Conservation (phyloP, 2,113 vertebrate species). For the Hiodon tergisus region DNA sequence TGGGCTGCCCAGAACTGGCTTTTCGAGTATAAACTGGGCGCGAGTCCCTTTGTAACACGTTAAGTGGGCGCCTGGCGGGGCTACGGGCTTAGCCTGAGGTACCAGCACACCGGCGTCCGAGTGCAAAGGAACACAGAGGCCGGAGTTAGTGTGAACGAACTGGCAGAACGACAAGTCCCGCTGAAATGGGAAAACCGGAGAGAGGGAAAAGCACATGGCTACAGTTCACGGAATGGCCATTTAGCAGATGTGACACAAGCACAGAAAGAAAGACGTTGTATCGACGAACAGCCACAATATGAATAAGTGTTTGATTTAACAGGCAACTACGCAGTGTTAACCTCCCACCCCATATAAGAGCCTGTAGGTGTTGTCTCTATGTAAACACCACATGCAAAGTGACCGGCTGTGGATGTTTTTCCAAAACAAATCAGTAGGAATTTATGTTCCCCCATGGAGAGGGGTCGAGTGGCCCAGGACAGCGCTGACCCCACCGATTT, state of each 20-base stretch:
- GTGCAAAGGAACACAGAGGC: slow-evolving; percentile 51
- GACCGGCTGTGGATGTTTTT: slow-evolving; percentile 12
- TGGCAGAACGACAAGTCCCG: slow-evolving; percentile 41
- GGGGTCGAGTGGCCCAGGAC: slow-evolving; percentile 37
- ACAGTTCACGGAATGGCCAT: slow-evolving; percentile 47
- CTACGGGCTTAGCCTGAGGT: background rate
- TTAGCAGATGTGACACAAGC: slow-evolving; percentile 25
- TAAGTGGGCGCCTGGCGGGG: no score
- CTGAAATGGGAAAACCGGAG: slow-evolving; percentile 31
- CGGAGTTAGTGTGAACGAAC: slow-evolving; percentile 58
- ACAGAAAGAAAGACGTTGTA: background rate
- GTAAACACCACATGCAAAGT: slow-evolving; percentile 12
- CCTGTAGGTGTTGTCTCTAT: slow-evolving; percentile 5
- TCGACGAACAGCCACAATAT: background rate
- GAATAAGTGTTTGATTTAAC: background rate
- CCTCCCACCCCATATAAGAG: background rate
- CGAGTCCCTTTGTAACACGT: no score
- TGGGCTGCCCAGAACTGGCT: no score
- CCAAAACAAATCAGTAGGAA: slow-evolving; percentile 40
- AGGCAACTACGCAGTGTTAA: background rate
- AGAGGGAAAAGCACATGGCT: slow-evolving; percentile 47
- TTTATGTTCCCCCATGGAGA: slow-evolving; percentile 41
- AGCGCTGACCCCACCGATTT: slow-evolving; percentile 28
- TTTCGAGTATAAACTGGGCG: no score
- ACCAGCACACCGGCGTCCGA: slow-evolving; percentile 39